Conservation (phyloP, 2,888 invertebrate genomes). For the Standfussiana lucernea region DNA sequence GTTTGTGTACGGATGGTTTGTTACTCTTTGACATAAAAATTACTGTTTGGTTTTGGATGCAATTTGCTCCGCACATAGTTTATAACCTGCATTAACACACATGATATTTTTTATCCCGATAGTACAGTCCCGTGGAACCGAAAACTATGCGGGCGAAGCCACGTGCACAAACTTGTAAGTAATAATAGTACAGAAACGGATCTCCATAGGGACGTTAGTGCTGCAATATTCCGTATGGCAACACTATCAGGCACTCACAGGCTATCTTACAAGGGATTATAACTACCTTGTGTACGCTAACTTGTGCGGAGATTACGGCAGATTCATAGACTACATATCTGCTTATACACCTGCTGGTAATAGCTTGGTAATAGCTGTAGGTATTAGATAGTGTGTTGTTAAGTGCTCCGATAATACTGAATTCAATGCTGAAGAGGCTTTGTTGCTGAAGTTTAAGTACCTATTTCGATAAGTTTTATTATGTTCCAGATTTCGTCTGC, state of each 20-base stretch:
- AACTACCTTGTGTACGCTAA: constrained; percentile 2
- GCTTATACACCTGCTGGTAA: constrained; percentile 32
- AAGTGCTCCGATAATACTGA: background rate
- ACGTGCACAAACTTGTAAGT: background rate
- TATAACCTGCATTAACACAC: background rate
- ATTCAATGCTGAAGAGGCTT: background rate
- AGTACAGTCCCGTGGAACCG: background rate
- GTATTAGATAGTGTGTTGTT: background rate
- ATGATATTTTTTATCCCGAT: background rate
- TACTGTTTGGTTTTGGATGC: no score
- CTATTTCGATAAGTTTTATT: background rate
- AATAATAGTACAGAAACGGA: background rate
- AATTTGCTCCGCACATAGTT: no score
- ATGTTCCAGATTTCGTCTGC: background rate
- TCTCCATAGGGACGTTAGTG: background rate
- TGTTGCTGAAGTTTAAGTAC: background rate
- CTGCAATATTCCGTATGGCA: constrained; percentile 37
- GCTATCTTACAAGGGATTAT: constrained; percentile 23
- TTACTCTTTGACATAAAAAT: no score
- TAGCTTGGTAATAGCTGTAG: constrained; percentile 2
- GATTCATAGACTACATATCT: constrained; percentile 38
- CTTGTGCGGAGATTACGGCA: constrained; percentile 27
- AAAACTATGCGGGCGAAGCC: background rate
- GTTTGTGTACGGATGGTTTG: no score
- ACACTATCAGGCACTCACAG: no score